phyloP scores from a whole-genome alignment of 2,113 vertebrate species.

The Gobio gobio region DNA sequence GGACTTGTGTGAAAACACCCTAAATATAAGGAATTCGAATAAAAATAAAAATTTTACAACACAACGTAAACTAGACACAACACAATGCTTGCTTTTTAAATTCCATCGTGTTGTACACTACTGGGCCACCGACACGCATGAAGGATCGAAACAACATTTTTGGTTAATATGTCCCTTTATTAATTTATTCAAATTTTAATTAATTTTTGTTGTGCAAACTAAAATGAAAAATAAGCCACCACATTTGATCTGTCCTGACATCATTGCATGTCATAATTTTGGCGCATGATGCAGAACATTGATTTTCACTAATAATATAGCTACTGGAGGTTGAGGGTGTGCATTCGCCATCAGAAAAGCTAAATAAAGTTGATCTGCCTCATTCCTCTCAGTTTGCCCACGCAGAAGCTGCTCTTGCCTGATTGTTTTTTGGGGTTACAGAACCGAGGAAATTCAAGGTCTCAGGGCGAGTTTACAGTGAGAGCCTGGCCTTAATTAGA shows the following conservation, averaged over 20 bases:
- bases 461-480: slow-evolving; percentile 65
- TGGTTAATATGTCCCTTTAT: not conserved
- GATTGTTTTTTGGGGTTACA: slow-evolving; percentile 76
- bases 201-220: not conserved
- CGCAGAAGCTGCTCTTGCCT: slow-evolving; percentile 65
- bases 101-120: too few species aligned
- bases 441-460: slow-evolving; percentile 69
- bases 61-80: too few species aligned
- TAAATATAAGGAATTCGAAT: too few species aligned
- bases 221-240: not conserved
- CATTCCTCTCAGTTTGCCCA: slow-evolving; percentile 52
- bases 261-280: not conserved
- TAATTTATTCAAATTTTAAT: not conserved
- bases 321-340: not conserved
- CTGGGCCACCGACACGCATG: too few species aligned
- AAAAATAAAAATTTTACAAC: too few species aligned
- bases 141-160: not conserved
- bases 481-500: slow-evolving; percentile 84
- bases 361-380: slow-evolving; percentile 12
- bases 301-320: not conserved
- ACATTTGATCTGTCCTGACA: not conserved
- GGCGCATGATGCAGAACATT: not conserved
- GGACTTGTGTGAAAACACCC: too few species aligned
- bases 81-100: too few species aligned
- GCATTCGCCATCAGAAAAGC: not conserved